Conservation (phyloP, 2,113 vertebrate genomes). For the Microtus montanus region DNA sequence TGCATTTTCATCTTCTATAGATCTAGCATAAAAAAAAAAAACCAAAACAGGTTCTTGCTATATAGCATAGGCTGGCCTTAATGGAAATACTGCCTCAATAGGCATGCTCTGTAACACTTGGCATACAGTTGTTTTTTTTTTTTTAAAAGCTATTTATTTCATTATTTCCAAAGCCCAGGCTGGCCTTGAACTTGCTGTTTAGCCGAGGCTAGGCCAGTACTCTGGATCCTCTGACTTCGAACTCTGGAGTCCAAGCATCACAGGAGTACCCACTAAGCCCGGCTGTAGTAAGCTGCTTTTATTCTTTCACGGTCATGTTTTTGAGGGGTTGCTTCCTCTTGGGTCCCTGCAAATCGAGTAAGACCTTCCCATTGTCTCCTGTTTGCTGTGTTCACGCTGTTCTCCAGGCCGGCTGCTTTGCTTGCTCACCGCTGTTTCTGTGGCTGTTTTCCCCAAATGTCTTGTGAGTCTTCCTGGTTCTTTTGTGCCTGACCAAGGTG, state of each 20-base stretch:
- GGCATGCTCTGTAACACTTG: too few species aligned
- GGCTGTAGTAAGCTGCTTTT: not conserved
- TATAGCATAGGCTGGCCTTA: not conserved
- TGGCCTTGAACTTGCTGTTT: too few species aligned
- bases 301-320: not conserved
- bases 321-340: not conserved
- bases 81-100: too few species aligned
- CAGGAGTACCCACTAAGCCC: not conserved
- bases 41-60: not conserved
- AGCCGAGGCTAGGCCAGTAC: not conserved
- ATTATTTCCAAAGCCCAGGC: too few species aligned
- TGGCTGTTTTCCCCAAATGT: not conserved
- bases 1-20: not conserved
- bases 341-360: not conserved
- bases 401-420: not conserved
- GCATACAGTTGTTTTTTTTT: too few species aligned
- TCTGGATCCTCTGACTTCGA: not conserved
- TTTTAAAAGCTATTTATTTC: too few species aligned
- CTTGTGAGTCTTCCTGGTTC: not conserved
- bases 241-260: not conserved
- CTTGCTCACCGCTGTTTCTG: not conserved
- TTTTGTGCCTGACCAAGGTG: not conserved
- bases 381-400: too few species aligned
- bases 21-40: not conserved
- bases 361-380: not conserved